A percentile compares a stretch with the other conserved stretches of the same genome.
phyloP scores from a whole-genome alignment of 1,140 invertebrate species.

The Drosophila kepulauana region DNA sequence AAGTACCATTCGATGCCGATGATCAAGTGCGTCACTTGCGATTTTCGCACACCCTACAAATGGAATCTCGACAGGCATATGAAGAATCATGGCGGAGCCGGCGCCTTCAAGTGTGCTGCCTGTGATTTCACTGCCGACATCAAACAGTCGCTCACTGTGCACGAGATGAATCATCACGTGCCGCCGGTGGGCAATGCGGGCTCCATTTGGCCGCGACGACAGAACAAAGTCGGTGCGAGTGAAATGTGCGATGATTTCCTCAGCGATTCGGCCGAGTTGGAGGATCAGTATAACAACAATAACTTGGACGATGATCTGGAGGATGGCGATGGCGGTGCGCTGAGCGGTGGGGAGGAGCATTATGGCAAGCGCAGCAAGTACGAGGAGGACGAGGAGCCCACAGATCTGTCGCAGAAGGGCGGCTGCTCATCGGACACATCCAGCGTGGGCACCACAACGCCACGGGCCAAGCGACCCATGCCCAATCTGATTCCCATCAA shows the following conservation, averaged over 20 bases:
- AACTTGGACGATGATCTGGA: slow-evolving; percentile 80
- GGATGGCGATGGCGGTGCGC: slow-evolving; percentile 48
- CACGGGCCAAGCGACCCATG: slow-evolving; percentile 87
- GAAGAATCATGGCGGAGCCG: slow-evolving; percentile 94
- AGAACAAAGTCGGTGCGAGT: slow-evolving; percentile 90
- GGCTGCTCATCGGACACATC: slow-evolving; percentile 77
- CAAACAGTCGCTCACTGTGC: slow-evolving; percentile 95
- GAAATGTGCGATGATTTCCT: slow-evolving; percentile 86
- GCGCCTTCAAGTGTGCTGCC: slow-evolving; percentile 92
- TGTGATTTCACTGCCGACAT: slow-evolving; percentile 97
- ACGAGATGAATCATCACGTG: slow-evolving; percentile 95
- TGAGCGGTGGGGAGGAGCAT: slow-evolving; percentile 56
- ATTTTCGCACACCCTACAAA: slow-evolving; percentile 92
- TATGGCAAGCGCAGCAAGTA: slow-evolving; percentile 76
- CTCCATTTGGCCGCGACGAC: slow-evolving; percentile 85
- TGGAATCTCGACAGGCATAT: slow-evolving; percentile 95
- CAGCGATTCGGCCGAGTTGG: slow-evolving; percentile 78
- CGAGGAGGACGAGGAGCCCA: slow-evolving; percentile 86
- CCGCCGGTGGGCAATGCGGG: slow-evolving; percentile 89
- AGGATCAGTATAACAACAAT: slow-evolving; percentile 82
- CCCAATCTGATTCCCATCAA: slow-evolving; percentile 90
- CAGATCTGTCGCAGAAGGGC: slow-evolving; percentile 85
- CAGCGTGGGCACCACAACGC: slow-evolving; percentile 82
- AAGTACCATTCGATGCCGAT: slow-evolving; percentile 97
- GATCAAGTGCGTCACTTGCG: slow-evolving; percentile 96